phyloP scores from a whole-genome alignment of 2,113 vertebrate genomes.

The Callionymus lyra region DNA sequence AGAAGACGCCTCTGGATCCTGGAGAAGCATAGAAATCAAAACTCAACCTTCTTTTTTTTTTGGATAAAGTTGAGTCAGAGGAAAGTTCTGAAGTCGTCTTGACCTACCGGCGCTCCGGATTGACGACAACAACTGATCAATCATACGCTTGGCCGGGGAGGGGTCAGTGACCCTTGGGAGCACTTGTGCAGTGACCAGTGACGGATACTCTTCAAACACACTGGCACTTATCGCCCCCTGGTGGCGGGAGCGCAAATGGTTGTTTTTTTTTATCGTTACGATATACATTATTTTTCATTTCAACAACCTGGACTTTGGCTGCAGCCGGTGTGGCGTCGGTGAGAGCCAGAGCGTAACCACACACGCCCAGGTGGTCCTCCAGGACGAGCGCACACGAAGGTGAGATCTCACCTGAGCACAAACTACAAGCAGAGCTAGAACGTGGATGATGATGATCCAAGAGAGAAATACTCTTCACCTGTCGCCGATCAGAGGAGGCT shows the following conservation, averaged over 20 bases:
- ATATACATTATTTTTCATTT: constrained; percentile 41
- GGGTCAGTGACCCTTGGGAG: constrained; percentile 86
- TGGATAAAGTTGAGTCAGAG: background rate
- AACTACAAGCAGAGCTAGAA: constrained; percentile 50
- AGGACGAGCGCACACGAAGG: constrained; percentile 84
- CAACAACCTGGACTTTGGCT: constrained; percentile 79
- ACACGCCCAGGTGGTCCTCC: constrained; percentile 86
- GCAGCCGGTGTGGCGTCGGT: constrained; percentile 79
- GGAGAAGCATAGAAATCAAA: background rate
- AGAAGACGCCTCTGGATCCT: constrained; percentile 90
- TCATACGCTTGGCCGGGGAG: constrained; percentile 84
- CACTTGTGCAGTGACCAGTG: constrained; percentile 82
- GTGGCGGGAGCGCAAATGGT: constrained; percentile 9
- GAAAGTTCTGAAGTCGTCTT: background rate
- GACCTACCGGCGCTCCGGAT: constrained; percentile 83
- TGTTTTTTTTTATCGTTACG: background rate
- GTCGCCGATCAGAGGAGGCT: constrained; percentile 81
- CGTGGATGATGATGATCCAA: background rate
- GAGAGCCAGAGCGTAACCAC: constrained; percentile 86
- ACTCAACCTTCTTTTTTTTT: background rate
- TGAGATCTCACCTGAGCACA: constrained; percentile 75
- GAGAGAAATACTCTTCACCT: constrained; percentile 54
- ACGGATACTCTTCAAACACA: constrained; percentile 82
- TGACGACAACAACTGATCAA: constrained; percentile 80
- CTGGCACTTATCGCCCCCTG: constrained; percentile 55